A percentile compares a stretch with the other conserved stretches of the same genome.
phyloP scores from a whole-genome alignment of 2,113 vertebrate species.

The Panthera uncia region DNA sequence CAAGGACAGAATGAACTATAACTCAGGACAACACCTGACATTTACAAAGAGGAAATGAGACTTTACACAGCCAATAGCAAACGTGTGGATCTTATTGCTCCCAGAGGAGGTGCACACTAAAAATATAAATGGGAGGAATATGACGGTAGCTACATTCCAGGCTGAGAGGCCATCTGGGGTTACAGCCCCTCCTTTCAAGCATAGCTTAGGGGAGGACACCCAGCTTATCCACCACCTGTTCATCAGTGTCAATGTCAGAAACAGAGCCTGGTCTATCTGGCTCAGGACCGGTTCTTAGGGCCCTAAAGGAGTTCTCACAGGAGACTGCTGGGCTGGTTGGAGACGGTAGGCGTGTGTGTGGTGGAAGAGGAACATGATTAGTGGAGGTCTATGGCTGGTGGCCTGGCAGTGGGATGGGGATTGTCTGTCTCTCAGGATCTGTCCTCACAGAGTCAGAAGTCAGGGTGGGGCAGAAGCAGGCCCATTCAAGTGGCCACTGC shows the following conservation, averaged over 20 bases:
- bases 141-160: not conserved
- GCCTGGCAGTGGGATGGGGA: not conserved
- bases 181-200: constrained; percentile 42
- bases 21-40: constrained; percentile 27
- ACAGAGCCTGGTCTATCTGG: not conserved
- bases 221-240: constrained; percentile 54
- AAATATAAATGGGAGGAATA: constrained; percentile 54
- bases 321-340: not conserved
- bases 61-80: constrained; percentile 52
- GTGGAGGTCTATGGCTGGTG: not conserved
- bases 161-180: constrained; percentile 67
- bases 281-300: not conserved
- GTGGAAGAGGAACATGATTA: not conserved
- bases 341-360: not conserved
- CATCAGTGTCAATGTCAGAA: constrained; percentile 37
- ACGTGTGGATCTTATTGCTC: constrained; percentile 21
- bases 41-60: constrained; percentile 73
- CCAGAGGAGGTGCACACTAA: constrained; percentile 2
- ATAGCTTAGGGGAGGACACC: constrained; percentile 22
- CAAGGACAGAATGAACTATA: constrained; percentile 46
- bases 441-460: not conserved
- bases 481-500: constrained; percentile 4
- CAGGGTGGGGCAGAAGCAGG: constrained; percentile 34
- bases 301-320: not conserved
- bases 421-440: not conserved